phyloP scores from a whole-genome alignment of 2,797 vertebrate species.

The Garrulus glandarius region DNA sequence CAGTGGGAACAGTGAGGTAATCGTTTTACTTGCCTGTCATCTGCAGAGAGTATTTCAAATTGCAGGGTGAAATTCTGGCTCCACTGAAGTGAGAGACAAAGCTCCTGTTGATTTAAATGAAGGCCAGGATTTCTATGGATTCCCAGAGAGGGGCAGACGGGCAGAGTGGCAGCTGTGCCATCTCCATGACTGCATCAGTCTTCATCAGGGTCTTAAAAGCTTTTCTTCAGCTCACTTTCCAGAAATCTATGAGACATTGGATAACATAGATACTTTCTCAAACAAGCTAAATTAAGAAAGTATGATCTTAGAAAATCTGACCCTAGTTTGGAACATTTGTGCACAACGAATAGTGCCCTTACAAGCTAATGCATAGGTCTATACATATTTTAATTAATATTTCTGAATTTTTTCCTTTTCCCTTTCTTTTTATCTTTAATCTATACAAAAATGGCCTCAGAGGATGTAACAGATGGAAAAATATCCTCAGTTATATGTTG shows the following conservation, averaged over 20 bases:
- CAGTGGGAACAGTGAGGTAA: constrained; percentile 4
- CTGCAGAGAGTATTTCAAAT: constrained; percentile 12
- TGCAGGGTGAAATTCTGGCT: constrained; percentile 17
- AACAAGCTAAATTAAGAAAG: background rate
- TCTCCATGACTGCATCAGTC: background rate
- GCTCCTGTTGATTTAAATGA: constrained; percentile 20
- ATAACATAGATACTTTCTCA: background rate
- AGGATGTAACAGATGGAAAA: background rate
- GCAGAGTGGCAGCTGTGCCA: background rate
- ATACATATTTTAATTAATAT: background rate
- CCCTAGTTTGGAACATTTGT: background rate
- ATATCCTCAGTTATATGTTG: background rate
- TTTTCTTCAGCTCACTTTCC: background rate
- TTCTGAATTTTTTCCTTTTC: background rate
- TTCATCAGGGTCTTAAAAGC: background rate
- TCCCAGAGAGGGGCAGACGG: background rate
- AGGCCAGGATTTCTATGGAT: background rate
- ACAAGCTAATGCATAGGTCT: background rate
- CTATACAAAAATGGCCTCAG: background rate
- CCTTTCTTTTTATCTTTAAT: background rate
- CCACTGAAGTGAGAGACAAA: background rate
- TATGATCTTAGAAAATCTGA: background rate
- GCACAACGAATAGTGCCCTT: background rate
- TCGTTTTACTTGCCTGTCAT: constrained; percentile 33
- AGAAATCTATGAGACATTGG: background rate